Evolutionary conservation across 2,113 vertebrate genomes (phyloP).

Genomic region (Glareola pratincola): DNA sequence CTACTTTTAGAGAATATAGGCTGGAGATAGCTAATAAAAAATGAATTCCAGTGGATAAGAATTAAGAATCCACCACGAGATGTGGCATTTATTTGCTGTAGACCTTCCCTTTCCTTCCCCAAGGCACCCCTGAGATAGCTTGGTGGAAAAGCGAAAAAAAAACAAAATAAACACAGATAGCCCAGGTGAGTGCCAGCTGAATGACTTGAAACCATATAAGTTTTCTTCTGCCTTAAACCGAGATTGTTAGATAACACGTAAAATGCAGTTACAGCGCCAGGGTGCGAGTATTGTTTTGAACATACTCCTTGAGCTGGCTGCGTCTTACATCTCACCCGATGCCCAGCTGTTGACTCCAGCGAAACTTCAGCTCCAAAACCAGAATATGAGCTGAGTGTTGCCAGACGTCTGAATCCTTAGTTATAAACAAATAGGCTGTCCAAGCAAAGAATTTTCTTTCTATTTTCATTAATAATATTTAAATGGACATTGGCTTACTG

Average conservation of each 20-base stretch:
- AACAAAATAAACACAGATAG: not conserved
- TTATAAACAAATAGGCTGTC: not conserved
- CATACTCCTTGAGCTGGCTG: not conserved
- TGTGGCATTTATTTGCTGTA: not conserved
- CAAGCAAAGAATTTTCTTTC: not conserved
- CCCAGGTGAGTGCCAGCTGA: not conserved
- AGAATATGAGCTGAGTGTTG: not conserved
- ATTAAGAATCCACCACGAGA: not conserved
- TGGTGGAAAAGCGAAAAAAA: not conserved
- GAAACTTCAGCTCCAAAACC: not conserved
- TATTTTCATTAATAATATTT: not conserved
- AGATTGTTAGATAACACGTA: not conserved
- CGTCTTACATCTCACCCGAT: not conserved
- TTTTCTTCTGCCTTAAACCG: not conserved
- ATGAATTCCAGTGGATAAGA: not conserved
- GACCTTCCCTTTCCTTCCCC: slow-evolving; percentile 10
- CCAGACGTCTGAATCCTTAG: not conserved
- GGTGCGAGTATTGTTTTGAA: not conserved
- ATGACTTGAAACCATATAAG: not conserved
- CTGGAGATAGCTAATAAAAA: not conserved
- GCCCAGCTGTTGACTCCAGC: not conserved
- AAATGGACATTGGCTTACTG: not conserved
- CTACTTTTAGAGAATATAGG: not conserved
- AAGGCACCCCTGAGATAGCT: not conserved
- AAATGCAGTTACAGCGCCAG: not conserved